Evolutionary conservation across 2,888 invertebrate genomes (phyloP), one percentile per base, ranked within the genome.

Genomic region (Chrysotoxum bicinctum): DNA sequence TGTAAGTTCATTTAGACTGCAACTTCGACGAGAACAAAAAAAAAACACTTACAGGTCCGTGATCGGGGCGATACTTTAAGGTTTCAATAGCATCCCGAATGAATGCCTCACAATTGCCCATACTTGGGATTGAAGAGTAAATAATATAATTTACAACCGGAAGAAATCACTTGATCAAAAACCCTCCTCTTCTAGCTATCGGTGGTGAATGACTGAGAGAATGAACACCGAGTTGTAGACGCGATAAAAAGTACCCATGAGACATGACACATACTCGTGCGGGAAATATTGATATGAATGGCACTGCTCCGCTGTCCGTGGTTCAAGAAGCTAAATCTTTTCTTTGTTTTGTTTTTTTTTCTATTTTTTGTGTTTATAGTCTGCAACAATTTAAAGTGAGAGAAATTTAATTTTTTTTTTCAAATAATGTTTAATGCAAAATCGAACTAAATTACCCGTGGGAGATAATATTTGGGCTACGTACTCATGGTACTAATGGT

Each of bases 81-180:
- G 81, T 73, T 56, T 81, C 85, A 14, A 85, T 72, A 21, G 73
- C 81, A 12, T 81, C 73, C 14, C 72, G 81, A 56, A 85, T 81
- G 23, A 77, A 81, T 8, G 76, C 76, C 16, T 32, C 69, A 64
- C 72, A 81, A 30, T 85, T 85, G 35, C 81, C 76, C 85, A 85
- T 85, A 16, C 30, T 73, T 54, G 16, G 32, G 66, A 50, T 30
- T 62, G 6, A 30, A 26, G 62, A 21, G 23, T 16, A 32, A 52
- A 21, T 26, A 45, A n/a, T 32, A 52, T 16, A 19, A 14, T 58
- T 37, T 35, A 16, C 8, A 43, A 68, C 76, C 62, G 81, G 54
- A 69, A 85, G 40, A 80, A 77, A 73, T 76, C 70, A 77, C 76
- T 77, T 69, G 35, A 26, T 75, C 16, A 45, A 60, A n/a, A 60